phyloP scores from a whole-genome alignment of 2,797 vertebrate species.

The Picus viridis region DNA sequence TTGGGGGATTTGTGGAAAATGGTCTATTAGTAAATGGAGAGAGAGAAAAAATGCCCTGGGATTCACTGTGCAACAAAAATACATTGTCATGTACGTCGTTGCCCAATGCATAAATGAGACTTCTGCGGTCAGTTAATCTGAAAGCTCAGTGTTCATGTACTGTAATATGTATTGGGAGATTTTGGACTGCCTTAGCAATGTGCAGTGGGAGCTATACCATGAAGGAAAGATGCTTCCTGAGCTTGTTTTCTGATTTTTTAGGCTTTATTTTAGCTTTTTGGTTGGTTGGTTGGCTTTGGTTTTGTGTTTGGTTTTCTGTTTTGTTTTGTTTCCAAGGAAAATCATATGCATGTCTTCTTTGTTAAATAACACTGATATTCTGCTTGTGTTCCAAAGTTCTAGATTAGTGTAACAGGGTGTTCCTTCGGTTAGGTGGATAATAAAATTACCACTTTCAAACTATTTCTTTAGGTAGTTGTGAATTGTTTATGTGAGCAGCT shows the following conservation, averaged over 20 bases:
- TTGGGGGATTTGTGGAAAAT: background rate
- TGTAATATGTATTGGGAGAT: background rate
- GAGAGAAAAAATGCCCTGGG: background rate
- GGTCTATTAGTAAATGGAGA: background rate
- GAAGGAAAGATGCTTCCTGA: background rate
- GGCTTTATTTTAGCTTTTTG: background rate
- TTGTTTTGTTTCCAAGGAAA: background rate
- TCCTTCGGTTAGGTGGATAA: background rate
- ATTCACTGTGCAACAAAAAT: background rate
- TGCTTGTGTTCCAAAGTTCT: background rate
- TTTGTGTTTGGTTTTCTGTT: background rate
- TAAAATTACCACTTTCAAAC: background rate
- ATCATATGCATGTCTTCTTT: background rate
- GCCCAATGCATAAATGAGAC: background rate
- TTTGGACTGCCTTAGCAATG: background rate
- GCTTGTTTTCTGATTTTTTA: background rate
- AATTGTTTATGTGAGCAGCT: background rate
- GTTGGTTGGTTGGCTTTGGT: too few relatives aligned
- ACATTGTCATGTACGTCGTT: background rate
- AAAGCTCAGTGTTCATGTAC: background rate
- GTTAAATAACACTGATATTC: background rate
- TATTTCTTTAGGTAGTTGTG: background rate
- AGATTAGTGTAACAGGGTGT: background rate
- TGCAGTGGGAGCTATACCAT: background rate
- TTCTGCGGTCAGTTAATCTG: background rate